Evolutionary conservation across 2,888 invertebrate genomes (phyloP).

Genomic region (Ecdyonurus torrentis): DNA sequence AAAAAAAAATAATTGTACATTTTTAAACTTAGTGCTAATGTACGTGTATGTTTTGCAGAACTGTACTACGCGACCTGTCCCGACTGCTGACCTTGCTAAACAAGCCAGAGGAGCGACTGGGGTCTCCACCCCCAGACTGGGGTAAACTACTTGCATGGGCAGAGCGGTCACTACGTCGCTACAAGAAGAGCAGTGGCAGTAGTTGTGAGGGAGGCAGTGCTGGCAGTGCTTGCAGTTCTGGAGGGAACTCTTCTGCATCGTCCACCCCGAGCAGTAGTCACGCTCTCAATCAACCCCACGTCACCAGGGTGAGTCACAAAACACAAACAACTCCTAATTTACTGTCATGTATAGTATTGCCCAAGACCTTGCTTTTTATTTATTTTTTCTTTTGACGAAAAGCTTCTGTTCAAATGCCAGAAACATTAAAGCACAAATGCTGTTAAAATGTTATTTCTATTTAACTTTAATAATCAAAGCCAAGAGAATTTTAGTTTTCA

Average conservation of each 20-base stretch:
- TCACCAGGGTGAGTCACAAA: not conserved
- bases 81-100: slow-evolving; percentile 65
- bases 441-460: too few species aligned
- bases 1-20: too few species aligned
- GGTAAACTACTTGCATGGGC: slow-evolving; percentile 67
- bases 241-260: not conserved
- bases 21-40: too few species aligned
- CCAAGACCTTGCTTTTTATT: too few species aligned
- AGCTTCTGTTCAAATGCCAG: too few species aligned
- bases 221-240: not conserved
- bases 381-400: too few species aligned
- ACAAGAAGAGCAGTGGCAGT: slow-evolving; percentile 20
- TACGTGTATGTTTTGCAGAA: slow-evolving; percentile 39
- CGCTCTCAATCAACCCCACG: slow-evolving; percentile 1
- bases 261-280: not conserved
- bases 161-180: slow-evolving; percentile 40
- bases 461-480: too few species aligned
- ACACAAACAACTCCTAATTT: too few species aligned
- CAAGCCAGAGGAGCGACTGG: slow-evolving; percentile 49
- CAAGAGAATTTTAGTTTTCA: too few species aligned
- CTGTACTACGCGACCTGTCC: slow-evolving; percentile 57
- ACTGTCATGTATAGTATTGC: too few species aligned
- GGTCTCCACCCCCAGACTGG: slow-evolving; percentile 67
- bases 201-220: not conserved
- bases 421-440: too few species aligned